phyloP scores from a whole-genome alignment of 2,113 vertebrate species.

The Tragelaphus imberbis region DNA sequence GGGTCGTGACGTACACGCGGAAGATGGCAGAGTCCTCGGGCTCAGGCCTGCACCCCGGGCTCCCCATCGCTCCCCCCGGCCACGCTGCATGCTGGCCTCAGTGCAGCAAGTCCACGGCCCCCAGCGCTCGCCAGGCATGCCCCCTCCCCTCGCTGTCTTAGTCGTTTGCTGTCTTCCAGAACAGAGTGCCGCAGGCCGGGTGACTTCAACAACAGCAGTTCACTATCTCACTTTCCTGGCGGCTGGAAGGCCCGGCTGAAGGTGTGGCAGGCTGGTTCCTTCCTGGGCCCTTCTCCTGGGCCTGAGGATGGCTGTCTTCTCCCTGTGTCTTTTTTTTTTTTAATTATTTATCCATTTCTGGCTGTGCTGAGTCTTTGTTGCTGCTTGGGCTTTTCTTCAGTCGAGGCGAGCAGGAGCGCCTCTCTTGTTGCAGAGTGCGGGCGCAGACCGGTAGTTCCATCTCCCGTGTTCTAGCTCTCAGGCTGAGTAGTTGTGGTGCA shows the following conservation, averaged over 20 bases:
- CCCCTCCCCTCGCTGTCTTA: accelerated
- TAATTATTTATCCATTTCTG: accelerated
- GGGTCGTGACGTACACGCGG: background rate
- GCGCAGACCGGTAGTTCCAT: accelerated
- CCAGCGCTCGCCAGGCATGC: accelerated
- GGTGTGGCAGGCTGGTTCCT: accelerated
- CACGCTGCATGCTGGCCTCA: accelerated
- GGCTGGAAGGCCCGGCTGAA: background rate
- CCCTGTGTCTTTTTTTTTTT: background rate
- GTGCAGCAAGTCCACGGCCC: background rate
- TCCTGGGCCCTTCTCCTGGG: background rate
- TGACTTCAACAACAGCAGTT: accelerated
- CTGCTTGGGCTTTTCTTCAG: background rate
- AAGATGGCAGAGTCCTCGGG: too few relatives aligned
- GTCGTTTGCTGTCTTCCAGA: too few relatives aligned
- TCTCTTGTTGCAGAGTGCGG: background rate
- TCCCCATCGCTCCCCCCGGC: accelerated
- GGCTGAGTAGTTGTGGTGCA: accelerated
- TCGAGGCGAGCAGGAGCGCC: too few relatives aligned
- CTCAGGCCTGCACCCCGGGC: background rate
- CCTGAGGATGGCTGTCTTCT: background rate
- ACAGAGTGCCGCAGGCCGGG: background rate
- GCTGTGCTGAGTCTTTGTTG: background rate
- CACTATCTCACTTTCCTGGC: accelerated
- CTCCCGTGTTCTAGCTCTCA: accelerated